Conservation (phyloP, 2,797 vertebrate species). For the Takifugu ocellatus region DNA sequence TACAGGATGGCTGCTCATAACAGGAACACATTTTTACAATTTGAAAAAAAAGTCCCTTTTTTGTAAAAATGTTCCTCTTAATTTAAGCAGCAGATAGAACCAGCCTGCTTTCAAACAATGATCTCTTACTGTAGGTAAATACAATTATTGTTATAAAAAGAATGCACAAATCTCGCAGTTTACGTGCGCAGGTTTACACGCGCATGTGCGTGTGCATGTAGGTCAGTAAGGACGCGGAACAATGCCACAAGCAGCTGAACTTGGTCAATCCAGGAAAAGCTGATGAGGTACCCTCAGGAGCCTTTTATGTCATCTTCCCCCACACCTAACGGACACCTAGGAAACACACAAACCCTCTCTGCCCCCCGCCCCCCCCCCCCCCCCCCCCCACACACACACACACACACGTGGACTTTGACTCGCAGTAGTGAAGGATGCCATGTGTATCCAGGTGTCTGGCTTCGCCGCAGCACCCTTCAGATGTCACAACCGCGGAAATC, state of each 20-base stretch:
- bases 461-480: conserved; percentile 69
- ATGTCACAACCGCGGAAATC: conserved; percentile 75
- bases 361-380: not conserved
- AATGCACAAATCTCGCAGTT: conserved; percentile 6
- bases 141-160: not conserved
- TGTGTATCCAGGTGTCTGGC: conserved; percentile 78
- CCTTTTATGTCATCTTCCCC: conserved; percentile 55
- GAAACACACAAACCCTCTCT: not conserved
- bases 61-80: not conserved
- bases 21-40: conserved; percentile 43
- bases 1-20: conserved; percentile 36
- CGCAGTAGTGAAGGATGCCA: conserved; percentile 68
- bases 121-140: no score
- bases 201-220: conserved; percentile 43
- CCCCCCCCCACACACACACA: conserved; percentile 19
- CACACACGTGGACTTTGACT: conserved; percentile 32
- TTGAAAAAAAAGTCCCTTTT: not conserved
- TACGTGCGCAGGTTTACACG: conserved; percentile 1
- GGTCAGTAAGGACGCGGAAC: conserved; percentile 59
- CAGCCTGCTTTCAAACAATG: no score
- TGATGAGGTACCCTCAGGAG: conserved; percentile 66
- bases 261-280: conserved; percentile 66
- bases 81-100: no score
- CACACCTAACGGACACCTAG: conserved; percentile 48
- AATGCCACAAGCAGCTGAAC: conserved; percentile 62